phyloP scores from a whole-genome alignment of 2,113 vertebrate species.

The Scomber japonicus region DNA sequence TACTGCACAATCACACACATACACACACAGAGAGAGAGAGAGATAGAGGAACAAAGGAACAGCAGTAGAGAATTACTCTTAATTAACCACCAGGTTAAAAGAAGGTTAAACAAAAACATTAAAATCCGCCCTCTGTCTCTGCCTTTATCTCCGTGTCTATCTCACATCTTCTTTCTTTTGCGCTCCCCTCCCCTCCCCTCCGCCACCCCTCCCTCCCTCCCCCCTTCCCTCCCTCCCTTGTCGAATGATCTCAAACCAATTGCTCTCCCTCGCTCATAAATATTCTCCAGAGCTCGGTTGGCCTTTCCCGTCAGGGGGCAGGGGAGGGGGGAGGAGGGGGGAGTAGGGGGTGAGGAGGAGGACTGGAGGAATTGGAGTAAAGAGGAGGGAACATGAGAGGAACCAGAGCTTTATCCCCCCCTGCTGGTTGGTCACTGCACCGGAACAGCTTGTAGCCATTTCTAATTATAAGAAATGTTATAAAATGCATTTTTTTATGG shows the following conservation, averaged over 20 bases:
- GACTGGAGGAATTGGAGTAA: conserved; percentile 21
- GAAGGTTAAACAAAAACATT: conserved; percentile 51
- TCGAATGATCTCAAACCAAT: conserved; percentile 76
- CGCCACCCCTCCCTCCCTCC: background rate
- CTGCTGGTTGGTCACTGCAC: conserved; percentile 64
- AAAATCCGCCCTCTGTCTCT: conserved; percentile 18
- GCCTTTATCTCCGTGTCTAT: conserved; percentile 41
- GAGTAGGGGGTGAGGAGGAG: conserved; percentile 32
- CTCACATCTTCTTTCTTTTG: conserved; percentile 23
- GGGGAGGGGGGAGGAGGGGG: conserved; percentile 37
- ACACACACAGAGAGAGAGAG: background rate
- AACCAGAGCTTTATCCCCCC: conserved; percentile 72
- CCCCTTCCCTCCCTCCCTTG: conserved; percentile 10
- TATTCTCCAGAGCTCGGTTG: conserved; percentile 78
- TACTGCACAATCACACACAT: background rate
- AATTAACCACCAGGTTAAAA: conserved; percentile 39
- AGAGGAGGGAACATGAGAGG: conserved; percentile 2
- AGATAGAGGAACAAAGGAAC: background rate
- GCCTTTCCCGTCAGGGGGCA: conserved; percentile 72
- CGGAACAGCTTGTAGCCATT: conserved; percentile 4
- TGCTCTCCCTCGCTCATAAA: conserved; percentile 72
- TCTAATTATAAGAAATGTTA: background rate
- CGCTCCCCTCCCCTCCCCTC: background rate
- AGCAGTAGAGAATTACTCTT: conserved; percentile 25
- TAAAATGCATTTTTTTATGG: background rate